Base-by-base conservation (phyloP, 2,113 vertebrate genomes). In the Gymnorhina tibicen region DNA sequence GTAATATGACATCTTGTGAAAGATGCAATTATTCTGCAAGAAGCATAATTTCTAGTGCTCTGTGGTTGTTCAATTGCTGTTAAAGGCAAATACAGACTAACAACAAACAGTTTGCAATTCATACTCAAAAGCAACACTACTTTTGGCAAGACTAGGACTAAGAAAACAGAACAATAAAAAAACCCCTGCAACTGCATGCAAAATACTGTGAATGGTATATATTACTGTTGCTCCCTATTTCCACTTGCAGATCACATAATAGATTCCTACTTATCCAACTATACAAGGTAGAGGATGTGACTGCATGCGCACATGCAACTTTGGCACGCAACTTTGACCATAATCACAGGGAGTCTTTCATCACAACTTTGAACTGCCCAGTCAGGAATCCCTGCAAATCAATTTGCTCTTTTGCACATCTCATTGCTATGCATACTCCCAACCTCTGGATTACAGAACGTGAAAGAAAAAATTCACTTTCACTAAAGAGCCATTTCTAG, bases 301-400 rank as follows among this genome's bases (percentile, higher is more conserved):
- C 0, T 35, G 42, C 11, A 10, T 13, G 30, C 3, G 2, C 11
- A 13, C 33, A 37, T n/a, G 12, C 42, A 59, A 35, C 58, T 73
- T 64, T 5, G 16, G n/a, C 33, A 37, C 32, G 12, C 42, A 59
- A 35, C 58, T 73, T 64, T 5, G 16, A 55, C 18, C 28, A 46
- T 35, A 85, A 79, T 59, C 44, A 55, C 5, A 63, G 52, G 18
- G 21, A 82, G 16, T 21, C 67, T 58, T 69, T 55, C 35, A 69
- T 47, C 42, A 67, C 22, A 64, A 16, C 33, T 74, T 37, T 15
- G 27, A 87, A 55, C 5, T 26, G 17, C 12, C 32, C 35, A 62
- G 7, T 8, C n/a, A 80, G 53, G 55, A 87, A 53, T 37, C 23
- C 52, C 50, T 87, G 20, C n/a, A 87, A 58, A 90, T 59, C 42